A percentile compares a stretch with the other conserved stretches of the same genome.
Conservation (phyloP, 1,140 invertebrate species). For the Sycophaga agraensis region DNA sequence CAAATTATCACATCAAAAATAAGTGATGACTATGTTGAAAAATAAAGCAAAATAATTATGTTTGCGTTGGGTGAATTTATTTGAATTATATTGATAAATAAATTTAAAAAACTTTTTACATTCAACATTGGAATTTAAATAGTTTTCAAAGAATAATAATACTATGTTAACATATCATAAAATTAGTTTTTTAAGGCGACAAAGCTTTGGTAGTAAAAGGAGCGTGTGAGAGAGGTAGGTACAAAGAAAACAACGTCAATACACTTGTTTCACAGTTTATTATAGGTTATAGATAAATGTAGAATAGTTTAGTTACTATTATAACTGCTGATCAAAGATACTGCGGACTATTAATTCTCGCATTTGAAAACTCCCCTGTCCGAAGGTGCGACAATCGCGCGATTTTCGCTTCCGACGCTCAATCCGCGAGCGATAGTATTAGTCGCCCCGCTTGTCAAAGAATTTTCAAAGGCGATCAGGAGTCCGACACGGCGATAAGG, state of each 20-base stretch:
- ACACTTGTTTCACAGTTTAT: constrained; percentile 60
- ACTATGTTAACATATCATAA: too few species aligned
- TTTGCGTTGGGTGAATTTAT: too few species aligned
- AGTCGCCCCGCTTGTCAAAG: background rate
- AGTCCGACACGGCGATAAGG: constrained; percentile 25
- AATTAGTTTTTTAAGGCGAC: too few species aligned
- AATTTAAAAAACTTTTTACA: too few species aligned
- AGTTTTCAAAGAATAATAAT: too few species aligned
- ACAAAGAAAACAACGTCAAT: constrained; percentile 26
- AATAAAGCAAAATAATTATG: too few species aligned
- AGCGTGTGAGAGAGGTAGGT: background rate
- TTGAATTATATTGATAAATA: too few species aligned
- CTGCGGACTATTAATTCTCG: constrained; percentile 45
- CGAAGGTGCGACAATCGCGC: background rate
- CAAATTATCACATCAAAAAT: too few species aligned
- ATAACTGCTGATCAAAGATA: constrained; percentile 58
- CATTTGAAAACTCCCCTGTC: constrained; percentile 32
- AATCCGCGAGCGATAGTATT: constrained; percentile 7
- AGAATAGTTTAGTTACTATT: constrained; percentile 59
- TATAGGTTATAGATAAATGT: constrained; percentile 61
- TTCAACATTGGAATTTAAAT: too few species aligned
- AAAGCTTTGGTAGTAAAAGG: too few species aligned
- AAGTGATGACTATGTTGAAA: too few species aligned
- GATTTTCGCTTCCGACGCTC: constrained; percentile 37
- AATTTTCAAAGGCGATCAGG: constrained; percentile 18